Base-by-base conservation (phyloP, 2,797 vertebrate species). In the Heliangelus exortis region DNA sequence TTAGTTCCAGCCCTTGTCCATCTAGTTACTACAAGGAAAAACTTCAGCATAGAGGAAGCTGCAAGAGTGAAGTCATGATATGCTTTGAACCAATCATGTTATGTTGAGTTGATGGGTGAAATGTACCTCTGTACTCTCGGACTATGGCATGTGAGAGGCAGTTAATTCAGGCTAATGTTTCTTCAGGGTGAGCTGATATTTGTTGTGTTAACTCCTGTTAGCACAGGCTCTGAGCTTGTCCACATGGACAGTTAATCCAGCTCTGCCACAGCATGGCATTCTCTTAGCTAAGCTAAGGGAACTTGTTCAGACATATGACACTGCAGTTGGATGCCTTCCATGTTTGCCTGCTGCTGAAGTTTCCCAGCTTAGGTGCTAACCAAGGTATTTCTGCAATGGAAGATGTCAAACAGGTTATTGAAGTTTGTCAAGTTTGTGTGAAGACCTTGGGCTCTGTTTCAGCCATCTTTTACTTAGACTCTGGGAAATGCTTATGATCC, bases 371-470 rank as follows among this genome's bases (percentile, higher is more conserved):
- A 26, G 54, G 15, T 1, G 16, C 58, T 61, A 45, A 34, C 50
- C 15, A 6, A 77, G 62, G 45, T 63, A 13, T 28, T 81, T 43
- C 67, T 2, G 9, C 67, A 43, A 10, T 4, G 45, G 58, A n/a
- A 68, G 82, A 31, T 21, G 85, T 51, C 29, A 25, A 91, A 89
- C 93, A 57, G 85, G 90, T 84, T 82, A 17, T 57, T 65, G 90
- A 54, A 67, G 93, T 87, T 81, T 79, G 45, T 82, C 90, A 31
- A 67, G 62, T 82, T 79, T 28, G 16, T 36, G 2, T 48, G 67
- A 41, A 61, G 62, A 45, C 67, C 43, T 65, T 6, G 47, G 51
- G 54, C 79, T 43, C 1, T 9, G 54, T 53, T 82, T 71, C 59
- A 67, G 84, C 26, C 61, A 4, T 18, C 39, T 54, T 80, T 47